A percentile compares a stretch with the other conserved stretches of the same genome.
phyloP scores from a whole-genome alignment of 64 coral and sea anemone genomes.

The Montipora foliosa region DNA sequence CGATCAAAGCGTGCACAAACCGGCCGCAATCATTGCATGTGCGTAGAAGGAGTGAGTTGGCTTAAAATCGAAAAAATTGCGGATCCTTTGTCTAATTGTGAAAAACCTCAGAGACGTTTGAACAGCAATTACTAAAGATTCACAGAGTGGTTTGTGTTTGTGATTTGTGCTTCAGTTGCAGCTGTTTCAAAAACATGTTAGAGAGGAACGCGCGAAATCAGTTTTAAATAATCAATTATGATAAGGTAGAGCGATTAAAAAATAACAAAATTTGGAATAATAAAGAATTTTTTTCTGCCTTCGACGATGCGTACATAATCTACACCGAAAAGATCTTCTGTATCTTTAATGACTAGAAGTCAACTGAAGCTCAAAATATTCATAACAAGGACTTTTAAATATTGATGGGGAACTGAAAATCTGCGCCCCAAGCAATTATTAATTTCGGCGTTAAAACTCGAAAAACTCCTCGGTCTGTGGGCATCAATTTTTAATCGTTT shows the following conservation, averaged over 20 bases:
- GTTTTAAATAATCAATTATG: background rate
- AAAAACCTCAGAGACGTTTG: slow-evolving; percentile 41
- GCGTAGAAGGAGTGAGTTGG: background rate
- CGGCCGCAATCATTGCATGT: background rate
- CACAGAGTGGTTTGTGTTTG: background rate
- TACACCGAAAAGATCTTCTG: no score
- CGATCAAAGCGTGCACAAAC: background rate
- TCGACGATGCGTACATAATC: background rate
- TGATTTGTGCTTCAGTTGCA: background rate
- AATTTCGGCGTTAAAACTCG: background rate
- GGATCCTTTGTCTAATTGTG: slow-evolving; percentile 20
- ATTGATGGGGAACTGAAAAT: slow-evolving; percentile 11
- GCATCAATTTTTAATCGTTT: background rate
- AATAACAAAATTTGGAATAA: background rate
- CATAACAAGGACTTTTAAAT: slow-evolving; percentile 7
- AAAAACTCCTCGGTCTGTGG: background rate
- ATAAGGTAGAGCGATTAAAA: background rate
- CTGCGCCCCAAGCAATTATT: background rate
- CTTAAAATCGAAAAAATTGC: background rate
- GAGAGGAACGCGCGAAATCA: background rate
- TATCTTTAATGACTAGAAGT: background rate
- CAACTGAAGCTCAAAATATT: background rate
- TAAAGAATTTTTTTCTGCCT: background rate
- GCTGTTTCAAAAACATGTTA: background rate
- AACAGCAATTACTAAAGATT: background rate